These are phyloP conservation scores for Lysiphlebus fabarum DNA, from an alignment of 1,140 invertebrate species.

Conservation along the genomic window DNA sequence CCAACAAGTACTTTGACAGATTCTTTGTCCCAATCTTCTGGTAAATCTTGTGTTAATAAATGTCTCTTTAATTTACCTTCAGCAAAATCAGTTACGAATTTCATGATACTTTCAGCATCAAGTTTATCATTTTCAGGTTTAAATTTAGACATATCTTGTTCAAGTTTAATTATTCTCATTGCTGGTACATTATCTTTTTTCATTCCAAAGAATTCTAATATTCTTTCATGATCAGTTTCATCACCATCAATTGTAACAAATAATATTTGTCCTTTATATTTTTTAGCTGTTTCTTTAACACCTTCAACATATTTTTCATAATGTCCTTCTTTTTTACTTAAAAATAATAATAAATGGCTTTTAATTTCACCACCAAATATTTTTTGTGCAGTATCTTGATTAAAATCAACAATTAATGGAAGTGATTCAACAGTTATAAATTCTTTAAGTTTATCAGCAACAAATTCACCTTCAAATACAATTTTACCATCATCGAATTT, in stretches of 20 bases:
- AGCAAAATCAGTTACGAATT: conserved; percentile 85
- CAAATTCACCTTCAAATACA: conserved; percentile 71
- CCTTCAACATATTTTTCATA: conserved; percentile 76
- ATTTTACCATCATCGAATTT: conserved; percentile 94
- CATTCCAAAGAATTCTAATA: conserved; percentile 99
- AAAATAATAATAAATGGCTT: conserved; percentile 91
- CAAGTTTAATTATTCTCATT: conserved; percentile 88
- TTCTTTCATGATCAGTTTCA: conserved; percentile 93
- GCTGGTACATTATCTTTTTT: conserved; percentile 88
- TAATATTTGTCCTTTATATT: conserved; percentile 85
- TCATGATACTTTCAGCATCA: conserved; percentile 69
- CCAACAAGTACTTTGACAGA: conserved; percentile 94
- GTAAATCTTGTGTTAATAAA: conserved; percentile 88
- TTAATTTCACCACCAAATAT: conserved; percentile 98
- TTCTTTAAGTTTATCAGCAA: conserved; percentile 68
- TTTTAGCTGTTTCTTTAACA: conserved; percentile 77
- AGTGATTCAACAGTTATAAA: conserved; percentile 85
- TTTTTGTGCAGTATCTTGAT: conserved; percentile 93
- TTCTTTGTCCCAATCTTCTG: conserved; percentile 95
- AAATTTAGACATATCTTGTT: conserved; percentile 98
- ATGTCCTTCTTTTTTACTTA: conserved; percentile 84
- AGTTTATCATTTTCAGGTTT: conserved; percentile 84
- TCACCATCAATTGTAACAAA: conserved; percentile 95
- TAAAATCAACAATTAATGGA: conserved; percentile 96
- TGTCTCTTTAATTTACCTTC: conserved; percentile 93